phyloP scores from a whole-genome alignment of 2,888 invertebrate genomes.

The Scaptodrosophila latifasciaeformis region DNA sequence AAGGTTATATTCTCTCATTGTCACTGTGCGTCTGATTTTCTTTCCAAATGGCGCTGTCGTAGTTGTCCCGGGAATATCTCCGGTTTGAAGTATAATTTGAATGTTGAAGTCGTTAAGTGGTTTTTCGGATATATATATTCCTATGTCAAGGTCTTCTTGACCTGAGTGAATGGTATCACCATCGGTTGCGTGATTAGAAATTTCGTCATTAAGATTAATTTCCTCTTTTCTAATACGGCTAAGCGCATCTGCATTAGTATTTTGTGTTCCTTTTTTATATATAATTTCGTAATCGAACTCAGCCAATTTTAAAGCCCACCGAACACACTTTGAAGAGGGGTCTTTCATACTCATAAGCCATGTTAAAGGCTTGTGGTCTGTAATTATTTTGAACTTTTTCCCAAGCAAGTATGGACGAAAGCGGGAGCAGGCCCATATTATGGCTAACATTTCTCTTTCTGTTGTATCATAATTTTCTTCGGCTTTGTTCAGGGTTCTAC shows the following conservation, averaged over 20 bases:
- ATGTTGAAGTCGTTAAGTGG: background rate
- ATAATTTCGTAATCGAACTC: background rate
- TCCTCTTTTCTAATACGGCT: background rate
- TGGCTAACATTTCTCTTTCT: background rate
- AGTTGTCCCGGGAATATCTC: background rate
- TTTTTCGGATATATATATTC: background rate
- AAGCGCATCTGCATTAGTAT: background rate
- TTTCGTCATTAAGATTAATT: background rate
- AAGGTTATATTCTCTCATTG: background rate
- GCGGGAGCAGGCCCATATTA: background rate
- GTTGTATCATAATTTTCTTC: background rate
- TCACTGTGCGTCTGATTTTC: background rate
- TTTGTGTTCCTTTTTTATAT: background rate
- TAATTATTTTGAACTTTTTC: no score
- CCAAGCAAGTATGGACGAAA: background rate
- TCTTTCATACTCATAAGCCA: background rate
- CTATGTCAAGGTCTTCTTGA: background rate
- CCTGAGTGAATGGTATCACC: background rate
- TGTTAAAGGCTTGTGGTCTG: background rate
- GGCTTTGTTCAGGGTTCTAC: slow-evolving; percentile 11
- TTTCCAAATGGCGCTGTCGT: background rate
- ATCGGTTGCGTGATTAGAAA: background rate
- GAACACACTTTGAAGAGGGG: background rate
- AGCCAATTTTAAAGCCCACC: background rate
- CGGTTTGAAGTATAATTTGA: background rate